Evolutionary conservation across 2,888 invertebrate species (phyloP), one percentile per base, ranked within the genome.

Genomic region (Ophion costatus): DNA sequence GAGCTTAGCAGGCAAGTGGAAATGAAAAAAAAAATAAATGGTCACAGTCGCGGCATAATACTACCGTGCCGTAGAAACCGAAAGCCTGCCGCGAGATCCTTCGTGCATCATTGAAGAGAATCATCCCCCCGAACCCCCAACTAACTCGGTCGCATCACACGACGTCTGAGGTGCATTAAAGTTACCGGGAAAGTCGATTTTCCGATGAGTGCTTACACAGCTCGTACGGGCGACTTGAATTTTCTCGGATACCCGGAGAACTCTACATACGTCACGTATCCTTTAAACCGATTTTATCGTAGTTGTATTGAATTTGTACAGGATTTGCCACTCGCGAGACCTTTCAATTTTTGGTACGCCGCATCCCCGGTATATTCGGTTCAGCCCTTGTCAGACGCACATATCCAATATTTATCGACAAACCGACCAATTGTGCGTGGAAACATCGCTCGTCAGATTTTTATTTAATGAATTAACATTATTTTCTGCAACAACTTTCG

Each of bases 181-280:
- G 67, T 66, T 76, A 77, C 38, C 56, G 57, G 9, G 63, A 66
- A 76, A 75, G 63, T 82, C 70, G 64, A 76, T 82, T 82, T 82
- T 64, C 64, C 76, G 64, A 71, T 56, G 71, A 71, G 70, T 56
- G 71, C 57, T 42, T 56, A 56, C 63, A 67, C 38, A 20, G 56
- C 22, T 24, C 22, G 42, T 51, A 51, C 3, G 14, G 57, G 57
- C 42, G 22, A 77, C 38, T 42, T 57, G 57, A 56, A 20, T 59
- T 66, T 59, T 7, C 70, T 33, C 57, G 61, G 56, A 69, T 45
- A 51, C 59, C 63, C 56, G 20, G 20, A 51, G 45, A 7, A 33
- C 57, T 70, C 14, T 64, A 17, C 66, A 57, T 67, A 59, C 78
- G 61, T 61, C 78, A 69, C 67, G 45, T 67, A 20, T 61, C 29